These are phyloP conservation scores for Volucella bombylans DNA, from an alignment of 2,888 invertebrate species.

Conservation along the genomic window DNA sequence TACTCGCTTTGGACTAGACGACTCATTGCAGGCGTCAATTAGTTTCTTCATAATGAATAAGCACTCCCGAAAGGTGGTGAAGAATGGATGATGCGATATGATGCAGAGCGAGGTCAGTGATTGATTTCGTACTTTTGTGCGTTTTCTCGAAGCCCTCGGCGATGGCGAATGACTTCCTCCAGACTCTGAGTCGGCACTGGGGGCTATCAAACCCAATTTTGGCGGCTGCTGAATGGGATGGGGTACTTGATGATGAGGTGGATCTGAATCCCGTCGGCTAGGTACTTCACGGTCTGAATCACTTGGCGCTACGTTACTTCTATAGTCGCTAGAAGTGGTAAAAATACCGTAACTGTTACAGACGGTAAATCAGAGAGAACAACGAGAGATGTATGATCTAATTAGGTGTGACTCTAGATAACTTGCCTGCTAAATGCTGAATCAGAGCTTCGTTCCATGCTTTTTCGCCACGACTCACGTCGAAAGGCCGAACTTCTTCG, in stretches of 20 bases:
- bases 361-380: conserved; percentile 72
- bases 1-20: conserved; percentile 92
- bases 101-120: conserved; percentile 98
- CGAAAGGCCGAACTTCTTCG: conserved; percentile 85
- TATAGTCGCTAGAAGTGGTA: conserved; percentile 91
- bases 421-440: conserved; percentile 95
- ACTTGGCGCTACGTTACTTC: conserved; percentile 94
- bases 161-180: conserved; percentile 94
- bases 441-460: conserved; percentile 95
- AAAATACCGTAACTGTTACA: conserved; percentile 83
- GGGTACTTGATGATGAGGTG: conserved; percentile 79
- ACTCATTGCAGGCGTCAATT: conserved; percentile 98
- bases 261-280: conserved; percentile 87
- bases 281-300: conserved; percentile 94
- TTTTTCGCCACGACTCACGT: conserved; percentile 94
- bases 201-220: conserved; percentile 86
- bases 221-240: conserved; percentile 82
- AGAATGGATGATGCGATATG: conserved; percentile 99
- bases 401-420: conserved; percentile 7
- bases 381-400: not conserved
- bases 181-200: conserved; percentile 91
- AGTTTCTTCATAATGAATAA: conserved; percentile 96
- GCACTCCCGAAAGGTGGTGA: conserved; percentile 98
- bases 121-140: conserved; percentile 93
- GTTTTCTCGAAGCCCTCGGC: conserved; percentile 90